phyloP scores from a whole-genome alignment of 2,888 invertebrate genomes.

The Metacarcinus magister region DNA sequence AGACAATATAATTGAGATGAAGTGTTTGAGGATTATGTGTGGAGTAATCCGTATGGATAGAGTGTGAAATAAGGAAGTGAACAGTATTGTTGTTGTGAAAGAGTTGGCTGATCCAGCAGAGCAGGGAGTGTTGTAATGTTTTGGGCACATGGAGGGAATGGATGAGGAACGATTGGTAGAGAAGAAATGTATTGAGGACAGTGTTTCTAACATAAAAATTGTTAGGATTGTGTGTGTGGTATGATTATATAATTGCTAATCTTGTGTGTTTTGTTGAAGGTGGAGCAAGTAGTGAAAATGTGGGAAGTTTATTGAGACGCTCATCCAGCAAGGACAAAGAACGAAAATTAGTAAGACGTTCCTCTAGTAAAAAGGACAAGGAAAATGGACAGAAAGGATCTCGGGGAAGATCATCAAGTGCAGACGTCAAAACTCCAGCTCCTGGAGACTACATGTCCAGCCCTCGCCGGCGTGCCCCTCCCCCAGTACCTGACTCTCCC shows the following conservation, averaged over 20 bases:
- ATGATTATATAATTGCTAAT: neutral
- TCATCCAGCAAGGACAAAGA: constrained; percentile 86
- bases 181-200: no score
- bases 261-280: constrained; percentile 55
- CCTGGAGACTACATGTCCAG: constrained; percentile 73
- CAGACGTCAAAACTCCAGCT: constrained; percentile 74
- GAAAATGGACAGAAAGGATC: constrained; percentile 85
- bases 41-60: no score
- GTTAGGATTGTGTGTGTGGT: no score
- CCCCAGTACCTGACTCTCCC: constrained; percentile 72
- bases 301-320: constrained; percentile 84
- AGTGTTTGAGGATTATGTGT: no score
- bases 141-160: no score
- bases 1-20: no score
- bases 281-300: constrained; percentile 78
- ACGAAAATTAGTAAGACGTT: constrained; percentile 85
- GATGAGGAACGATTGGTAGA: no score
- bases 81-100: no score
- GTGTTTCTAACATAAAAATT: no score
- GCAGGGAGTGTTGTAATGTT: no score
- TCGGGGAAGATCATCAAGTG: constrained; percentile 79
- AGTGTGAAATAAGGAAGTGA: no score
- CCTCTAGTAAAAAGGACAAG: constrained; percentile 86
- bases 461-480: constrained; percentile 70
- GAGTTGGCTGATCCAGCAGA: no score